phyloP scores from a whole-genome alignment of 2,797 vertebrate genomes.

The Chanos chanos region DNA sequence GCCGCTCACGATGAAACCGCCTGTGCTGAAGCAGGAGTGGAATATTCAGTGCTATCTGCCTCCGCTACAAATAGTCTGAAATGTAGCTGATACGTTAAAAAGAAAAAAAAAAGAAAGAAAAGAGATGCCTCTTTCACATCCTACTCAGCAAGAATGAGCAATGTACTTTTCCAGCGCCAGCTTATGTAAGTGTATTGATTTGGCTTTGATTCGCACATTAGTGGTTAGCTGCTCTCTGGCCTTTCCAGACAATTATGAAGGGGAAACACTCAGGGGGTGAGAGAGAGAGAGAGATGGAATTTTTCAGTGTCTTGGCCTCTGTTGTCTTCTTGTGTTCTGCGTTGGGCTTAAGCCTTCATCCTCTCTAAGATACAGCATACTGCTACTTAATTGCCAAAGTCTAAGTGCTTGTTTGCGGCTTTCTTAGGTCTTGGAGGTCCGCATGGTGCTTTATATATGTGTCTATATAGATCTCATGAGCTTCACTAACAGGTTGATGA shows the following conservation, averaged over 20 bases:
- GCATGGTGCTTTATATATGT: slow-evolving; percentile 30
- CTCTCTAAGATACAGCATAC: no score
- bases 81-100: background rate
- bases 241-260: background rate
- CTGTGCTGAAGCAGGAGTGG: slow-evolving; percentile 17
- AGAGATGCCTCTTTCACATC: background rate
- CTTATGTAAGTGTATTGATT: background rate
- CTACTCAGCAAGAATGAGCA: background rate
- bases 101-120: no score
- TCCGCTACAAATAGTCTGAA: background rate
- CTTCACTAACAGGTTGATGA: slow-evolving; percentile 47
- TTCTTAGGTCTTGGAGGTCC: slow-evolving; percentile 43
- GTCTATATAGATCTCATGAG: slow-evolving; percentile 51
- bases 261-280: background rate
- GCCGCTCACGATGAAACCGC: slow-evolving; percentile 23
- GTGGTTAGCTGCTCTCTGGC: background rate
- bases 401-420: background rate
- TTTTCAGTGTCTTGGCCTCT: background rate
- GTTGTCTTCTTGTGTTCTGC: no score
- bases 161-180: background rate
- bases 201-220: background rate
- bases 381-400: slow-evolving; percentile 5
- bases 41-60: background rate
- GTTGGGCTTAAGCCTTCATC: no score
- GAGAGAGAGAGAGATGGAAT: background rate